Evolutionary conservation across 2,113 vertebrate genomes (phyloP).

Genomic region (Nothobranchius kuhntae): DNA sequence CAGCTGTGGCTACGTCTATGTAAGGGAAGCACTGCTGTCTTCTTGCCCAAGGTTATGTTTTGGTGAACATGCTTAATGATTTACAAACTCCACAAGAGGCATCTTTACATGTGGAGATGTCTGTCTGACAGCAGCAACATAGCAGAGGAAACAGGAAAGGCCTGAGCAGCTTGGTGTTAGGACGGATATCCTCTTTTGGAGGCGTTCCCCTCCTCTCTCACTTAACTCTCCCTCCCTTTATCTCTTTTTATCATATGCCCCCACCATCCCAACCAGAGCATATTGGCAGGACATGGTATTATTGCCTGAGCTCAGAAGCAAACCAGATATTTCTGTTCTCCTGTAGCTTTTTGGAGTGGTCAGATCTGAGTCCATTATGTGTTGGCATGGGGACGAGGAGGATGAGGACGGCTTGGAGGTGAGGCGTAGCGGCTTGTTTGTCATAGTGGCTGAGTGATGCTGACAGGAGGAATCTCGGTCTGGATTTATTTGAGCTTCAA

Average conservation of each 20-base stretch:
- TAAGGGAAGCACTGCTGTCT: too few species aligned
- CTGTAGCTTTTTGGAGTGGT: neutral
- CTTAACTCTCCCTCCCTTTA: conserved; percentile 68
- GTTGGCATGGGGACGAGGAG: conserved; percentile 78
- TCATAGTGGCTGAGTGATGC: conserved; percentile 20
- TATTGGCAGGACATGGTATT: conserved; percentile 33
- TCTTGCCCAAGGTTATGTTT: conserved; percentile 16
- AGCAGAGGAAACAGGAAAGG: conserved; percentile 78
- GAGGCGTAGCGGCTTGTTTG: conserved; percentile 40
- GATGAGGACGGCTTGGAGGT: conserved; percentile 73
- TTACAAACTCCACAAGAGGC: conserved; percentile 12
- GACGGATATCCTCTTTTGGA: conserved; percentile 76
- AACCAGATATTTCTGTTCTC: conserved; percentile 2
- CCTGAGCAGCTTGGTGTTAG: conserved; percentile 75
- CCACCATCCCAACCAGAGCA: conserved; percentile 28
- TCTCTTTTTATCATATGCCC: conserved; percentile 56
- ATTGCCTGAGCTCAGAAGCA: neutral
- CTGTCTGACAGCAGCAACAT: conserved; percentile 61
- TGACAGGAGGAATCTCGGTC: conserved; percentile 1
- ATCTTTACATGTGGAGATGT: conserved; percentile 7
- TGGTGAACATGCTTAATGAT: neutral
- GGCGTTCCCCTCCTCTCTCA: conserved; percentile 70
- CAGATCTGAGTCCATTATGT: conserved; percentile 52
- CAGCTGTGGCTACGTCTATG: too few species aligned
- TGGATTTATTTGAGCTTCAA: too few species aligned